Base-by-base conservation (phyloP, 2,113 vertebrate genomes). In the Bambusicola thoracicus region DNA sequence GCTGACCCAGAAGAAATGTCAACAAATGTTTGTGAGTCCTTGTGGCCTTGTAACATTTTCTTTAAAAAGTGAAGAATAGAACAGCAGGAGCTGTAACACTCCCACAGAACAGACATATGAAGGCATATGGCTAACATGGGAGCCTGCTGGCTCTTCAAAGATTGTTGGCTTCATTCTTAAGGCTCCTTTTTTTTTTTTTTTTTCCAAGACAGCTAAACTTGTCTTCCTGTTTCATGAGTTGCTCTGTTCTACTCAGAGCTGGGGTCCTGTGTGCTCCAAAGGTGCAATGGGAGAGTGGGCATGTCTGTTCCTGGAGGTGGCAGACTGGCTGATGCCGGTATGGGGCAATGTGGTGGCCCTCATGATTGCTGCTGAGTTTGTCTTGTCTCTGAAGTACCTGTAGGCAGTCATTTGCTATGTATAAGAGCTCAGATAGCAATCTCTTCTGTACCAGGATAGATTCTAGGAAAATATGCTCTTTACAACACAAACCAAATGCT, bases 1-100 rank as follows among this genome's bases (percentile, higher is more conserved):
- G 91, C 90, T 95, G 95, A 97, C 96, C 94, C 82, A 88, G 86
- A 93, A 97, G 94, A 94, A 94, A 96, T 96, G 94, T 96, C 95
- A 97, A 93, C 94, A 96, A 96, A 96, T 89, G 94, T 93, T 97
- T 94, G 92, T 93, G 86, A 96, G 92, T 94, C 94, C 91, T 95
- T 59, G 77, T 94, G 94, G 95, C 95, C 92, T 84, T 83, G 81
- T 85, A 96, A 89, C 95, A 89, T 96, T 92, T 92, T 78, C 77
- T 91, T 85, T 94, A 89, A 91, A 83, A 95, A 79, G 84, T 81
- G 90, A 90, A 87, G 89, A 90, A 91, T 88, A 78, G 86, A 94
- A 95, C 93, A 87, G 80, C 88, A 92, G 87, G 95, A 96, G 82
- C 87, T 95, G 81, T 92, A 95, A 95, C 93, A 95, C 95, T 95